These are phyloP conservation scores for Phaenicophaeus curvirostris DNA, from an alignment of 2,797 vertebrate species.

Conservation along the genomic window DNA sequence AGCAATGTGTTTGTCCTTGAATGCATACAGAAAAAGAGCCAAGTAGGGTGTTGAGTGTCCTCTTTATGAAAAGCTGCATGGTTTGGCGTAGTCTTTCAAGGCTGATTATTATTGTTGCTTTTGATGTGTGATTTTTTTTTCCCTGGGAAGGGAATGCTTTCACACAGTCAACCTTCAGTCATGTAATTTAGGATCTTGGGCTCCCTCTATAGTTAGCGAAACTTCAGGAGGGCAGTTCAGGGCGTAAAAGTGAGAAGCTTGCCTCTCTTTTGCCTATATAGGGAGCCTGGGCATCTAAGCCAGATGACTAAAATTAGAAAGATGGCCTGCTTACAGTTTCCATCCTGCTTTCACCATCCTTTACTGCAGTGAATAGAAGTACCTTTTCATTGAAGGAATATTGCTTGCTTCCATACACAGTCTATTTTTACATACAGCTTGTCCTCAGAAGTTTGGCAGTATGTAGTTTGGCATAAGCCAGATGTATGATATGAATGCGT, in stretches of 20 bases:
- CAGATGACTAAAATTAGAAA: constrained; percentile 44
- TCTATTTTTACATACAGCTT: background rate
- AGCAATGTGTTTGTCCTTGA: background rate
- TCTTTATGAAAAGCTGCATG: background rate
- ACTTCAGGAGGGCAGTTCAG: background rate
- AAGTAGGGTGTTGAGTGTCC: background rate
- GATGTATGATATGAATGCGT: background rate
- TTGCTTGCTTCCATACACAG: background rate
- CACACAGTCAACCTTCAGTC: background rate
- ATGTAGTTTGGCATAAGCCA: background rate
- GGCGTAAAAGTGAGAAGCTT: background rate
- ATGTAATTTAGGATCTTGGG: background rate
- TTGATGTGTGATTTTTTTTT: background rate
- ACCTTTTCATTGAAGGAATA: constrained; percentile 26
- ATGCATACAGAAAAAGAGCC: background rate
- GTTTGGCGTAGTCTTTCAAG: background rate
- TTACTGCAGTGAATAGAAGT: background rate
- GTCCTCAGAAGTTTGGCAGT: background rate
- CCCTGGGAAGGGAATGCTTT: background rate
- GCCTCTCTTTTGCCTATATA: constrained; percentile 27
- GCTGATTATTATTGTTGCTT: background rate
- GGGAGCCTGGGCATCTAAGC: background rate
- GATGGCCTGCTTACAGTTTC: background rate
- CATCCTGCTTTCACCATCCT: constrained; percentile 10
- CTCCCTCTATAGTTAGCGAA: constrained; percentile 12